Base-by-base conservation (phyloP, 92 coral and sea anemone species). In the Scolanthus callimorphus region DNA sequence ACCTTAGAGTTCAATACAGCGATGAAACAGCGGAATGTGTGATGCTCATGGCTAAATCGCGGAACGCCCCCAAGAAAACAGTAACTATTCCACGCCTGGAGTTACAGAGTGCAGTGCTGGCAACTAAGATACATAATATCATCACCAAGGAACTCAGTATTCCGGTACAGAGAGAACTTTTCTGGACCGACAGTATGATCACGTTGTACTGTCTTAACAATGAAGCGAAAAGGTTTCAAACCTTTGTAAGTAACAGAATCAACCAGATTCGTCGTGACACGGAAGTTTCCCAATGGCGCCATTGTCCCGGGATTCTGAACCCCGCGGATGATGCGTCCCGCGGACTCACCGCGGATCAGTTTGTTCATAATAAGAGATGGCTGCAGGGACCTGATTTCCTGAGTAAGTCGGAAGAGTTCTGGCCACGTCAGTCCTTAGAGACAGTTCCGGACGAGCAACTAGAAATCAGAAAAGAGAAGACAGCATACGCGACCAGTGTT, bases 41-140 rank as follows among this genome's bases (percentile, higher is more conserved):
- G 27, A n/a, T 63, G 39, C 22, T 71, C 30, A 51, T 63, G 45
- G 52, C 64, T n/a, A 51, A 73, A 22, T 52, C 81, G 2, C 73
- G 74, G 31, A 59, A 63, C 47, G 55, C 64, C 73, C n/a, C 74
- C 81, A 17, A 29, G 27, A 64, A 56, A 41, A 39, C 73, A 10
- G 29, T 73, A 0, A 62, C 80, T 2, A 52, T 63, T 11, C 80
- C 79, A 15, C 34, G 80, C n/a, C 63, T 73, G 59, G 80, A 73
- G 64, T 27, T 72, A 55, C 49, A 61, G 79, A 55, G 29, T 19
- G 49, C 55, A 45, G 63, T 49, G 53, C 52, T 74, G 20, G 73
- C 79, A n/a, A n/a, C n/a, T n/a, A n/a, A n/a, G n/a, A n/a, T n/a
- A n/a, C n/a, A n/a, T n/a, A n/a, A n/a, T n/a, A n/a, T n/a, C n/a